Evolutionary conservation across 2,888 invertebrate species (phyloP).

Genomic region (Ceratothoa steindachneri): DNA sequence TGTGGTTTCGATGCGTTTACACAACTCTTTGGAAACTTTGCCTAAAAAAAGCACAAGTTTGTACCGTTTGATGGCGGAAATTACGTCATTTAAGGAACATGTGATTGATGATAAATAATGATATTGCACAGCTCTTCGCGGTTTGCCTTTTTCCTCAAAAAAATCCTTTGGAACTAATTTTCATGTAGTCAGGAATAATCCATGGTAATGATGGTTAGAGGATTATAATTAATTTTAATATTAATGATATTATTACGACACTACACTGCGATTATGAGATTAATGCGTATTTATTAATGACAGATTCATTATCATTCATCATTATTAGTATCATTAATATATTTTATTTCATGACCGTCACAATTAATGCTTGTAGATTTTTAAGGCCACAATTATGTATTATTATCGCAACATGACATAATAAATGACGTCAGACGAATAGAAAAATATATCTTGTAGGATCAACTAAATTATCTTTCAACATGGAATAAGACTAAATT

Average conservation of each 20-base stretch:
- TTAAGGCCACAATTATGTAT: not conserved
- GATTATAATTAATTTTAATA: not conserved
- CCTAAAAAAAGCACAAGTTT: too few species aligned
- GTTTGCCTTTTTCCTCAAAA: not conserved
- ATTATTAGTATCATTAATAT: not conserved
- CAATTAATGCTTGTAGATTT: not conserved
- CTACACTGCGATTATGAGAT: not conserved
- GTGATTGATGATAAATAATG: conserved; percentile 2
- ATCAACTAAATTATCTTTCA: too few species aligned
- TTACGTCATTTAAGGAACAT: not conserved
- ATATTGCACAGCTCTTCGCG: too few species aligned
- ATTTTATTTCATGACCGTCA: not conserved
- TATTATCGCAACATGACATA: not conserved
- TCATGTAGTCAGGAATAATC: not conserved
- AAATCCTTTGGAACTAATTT: not conserved
- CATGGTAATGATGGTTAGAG: not conserved
- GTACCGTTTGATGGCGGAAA: conserved; percentile 3
- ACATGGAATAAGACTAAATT: too few species aligned
- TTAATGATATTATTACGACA: conserved; percentile 1
- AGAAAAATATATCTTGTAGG: too few species aligned
- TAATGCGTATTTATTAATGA: not conserved
- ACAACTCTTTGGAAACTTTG: too few species aligned
- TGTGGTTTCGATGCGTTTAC: too few species aligned
- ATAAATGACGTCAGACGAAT: not conserved
- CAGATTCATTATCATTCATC: not conserved